Evolutionary conservation across 2,113 vertebrate genomes (phyloP).

Genomic region (Prinia subflava): DNA sequence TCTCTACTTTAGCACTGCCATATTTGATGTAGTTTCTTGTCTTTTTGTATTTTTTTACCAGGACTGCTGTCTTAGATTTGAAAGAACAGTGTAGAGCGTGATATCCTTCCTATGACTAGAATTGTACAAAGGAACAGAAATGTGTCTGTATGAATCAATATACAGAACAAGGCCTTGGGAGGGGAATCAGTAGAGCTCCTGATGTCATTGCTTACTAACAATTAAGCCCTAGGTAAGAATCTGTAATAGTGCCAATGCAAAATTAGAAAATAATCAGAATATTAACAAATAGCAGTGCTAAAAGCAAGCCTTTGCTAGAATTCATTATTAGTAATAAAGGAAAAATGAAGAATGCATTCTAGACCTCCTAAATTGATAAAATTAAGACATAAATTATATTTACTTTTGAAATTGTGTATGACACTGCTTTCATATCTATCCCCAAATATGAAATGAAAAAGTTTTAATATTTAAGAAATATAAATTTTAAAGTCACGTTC

Average conservation of each 20-base stretch:
- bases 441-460: neutral
- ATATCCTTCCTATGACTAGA: neutral
- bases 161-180: neutral
- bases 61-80: neutral
- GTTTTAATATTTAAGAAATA: neutral
- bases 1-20: neutral
- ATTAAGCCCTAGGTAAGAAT: neutral
- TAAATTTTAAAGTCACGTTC: neutral
- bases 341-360: neutral
- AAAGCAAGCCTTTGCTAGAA: neutral
- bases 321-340: neutral
- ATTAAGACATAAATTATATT: neutral
- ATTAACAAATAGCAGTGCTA: neutral
- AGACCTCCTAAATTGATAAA: neutral
- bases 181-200: neutral
- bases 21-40: neutral
- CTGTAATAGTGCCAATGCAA: neutral
- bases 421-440: neutral
- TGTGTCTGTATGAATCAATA: neutral
- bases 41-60: neutral
- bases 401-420: neutral
- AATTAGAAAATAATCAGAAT: neutral
- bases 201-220: neutral
- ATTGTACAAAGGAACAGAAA: neutral
- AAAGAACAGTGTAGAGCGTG: neutral